Percentiles rank a stretch among this genome's conserved stretches.
These are phyloP conservation scores for Synanthedon vespiformis DNA, from an alignment of 2,888 invertebrate species.

Conservation along the genomic window DNA sequence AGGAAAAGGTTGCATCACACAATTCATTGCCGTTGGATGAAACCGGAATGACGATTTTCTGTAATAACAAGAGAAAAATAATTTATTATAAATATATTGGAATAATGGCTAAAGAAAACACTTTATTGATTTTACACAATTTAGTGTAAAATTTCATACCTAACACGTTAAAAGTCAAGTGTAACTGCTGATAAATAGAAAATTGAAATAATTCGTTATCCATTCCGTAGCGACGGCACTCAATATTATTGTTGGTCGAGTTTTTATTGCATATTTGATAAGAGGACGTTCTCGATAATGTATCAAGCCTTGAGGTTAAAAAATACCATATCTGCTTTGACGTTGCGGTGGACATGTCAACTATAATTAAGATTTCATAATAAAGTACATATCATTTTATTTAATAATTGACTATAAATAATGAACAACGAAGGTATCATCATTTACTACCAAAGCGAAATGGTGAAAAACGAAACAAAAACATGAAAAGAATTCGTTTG, in stretches of 20 bases:
- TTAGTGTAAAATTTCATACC: too few species aligned
- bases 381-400: too few species aligned
- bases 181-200: too few species aligned
- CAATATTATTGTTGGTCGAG: background rate
- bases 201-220: too few species aligned
- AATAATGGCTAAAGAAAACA: too few species aligned
- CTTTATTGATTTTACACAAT: too few species aligned
- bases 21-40: conserved; percentile 69
- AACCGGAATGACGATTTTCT: conserved; percentile 83
- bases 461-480: conserved; percentile 19
- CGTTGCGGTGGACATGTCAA: conserved; percentile 5
- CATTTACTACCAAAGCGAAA: too few species aligned
- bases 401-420: conserved; percentile 7
- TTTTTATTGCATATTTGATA: background rate
- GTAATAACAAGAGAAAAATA: conserved; percentile 37
- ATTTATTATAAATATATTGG: too few species aligned
- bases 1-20: conserved; percentile 74
- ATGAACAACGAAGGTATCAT: background rate
- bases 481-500: conserved; percentile 23
- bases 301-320: background rate
- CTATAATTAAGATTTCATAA: conserved; percentile 2
- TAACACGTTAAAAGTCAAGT: too few species aligned
- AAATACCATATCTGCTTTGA: conserved; percentile 1
- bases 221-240: too few species aligned
- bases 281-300: background rate